Conservation (phyloP, 2,113 vertebrate species). For the Oxygymnocypris stewartii region DNA sequence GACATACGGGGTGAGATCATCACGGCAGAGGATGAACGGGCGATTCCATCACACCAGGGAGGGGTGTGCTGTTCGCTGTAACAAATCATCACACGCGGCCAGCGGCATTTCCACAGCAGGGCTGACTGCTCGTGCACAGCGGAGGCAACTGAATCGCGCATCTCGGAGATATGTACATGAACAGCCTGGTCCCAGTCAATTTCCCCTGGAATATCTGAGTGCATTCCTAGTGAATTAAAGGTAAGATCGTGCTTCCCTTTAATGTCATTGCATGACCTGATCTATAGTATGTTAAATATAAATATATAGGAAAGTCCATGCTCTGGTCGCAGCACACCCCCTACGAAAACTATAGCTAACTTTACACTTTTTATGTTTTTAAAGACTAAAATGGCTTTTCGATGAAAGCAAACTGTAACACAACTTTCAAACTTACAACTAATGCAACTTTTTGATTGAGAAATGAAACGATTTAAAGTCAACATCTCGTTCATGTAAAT, state of each 20-base stretch:
- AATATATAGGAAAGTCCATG: background rate
- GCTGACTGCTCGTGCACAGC: background rate
- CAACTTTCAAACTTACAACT: background rate
- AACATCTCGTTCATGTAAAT: background rate
- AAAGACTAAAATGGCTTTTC: background rate
- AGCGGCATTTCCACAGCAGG: background rate
- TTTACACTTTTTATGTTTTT: background rate
- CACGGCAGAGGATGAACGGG: background rate
- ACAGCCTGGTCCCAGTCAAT: background rate
- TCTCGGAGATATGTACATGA: slow-evolving; percentile 43
- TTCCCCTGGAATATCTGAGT: slow-evolving; percentile 33
- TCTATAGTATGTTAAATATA: background rate
- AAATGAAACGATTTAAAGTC: background rate
- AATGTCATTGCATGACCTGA: background rate
- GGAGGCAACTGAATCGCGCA: background rate
- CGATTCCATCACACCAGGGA: slow-evolving; percentile 26
- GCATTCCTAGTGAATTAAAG: background rate
- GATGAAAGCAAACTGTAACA: background rate
- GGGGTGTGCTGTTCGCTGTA: slow-evolving; percentile 6
- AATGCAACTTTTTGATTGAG: background rate
- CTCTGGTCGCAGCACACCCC: background rate
- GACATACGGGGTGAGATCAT: background rate
- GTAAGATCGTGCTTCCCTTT: slow-evolving; percentile 27
- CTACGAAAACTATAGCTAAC: background rate
- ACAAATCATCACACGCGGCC: background rate